Percentiles rank a stretch among this genome's conserved stretches.
These are phyloP conservation scores for Neomorphus geoffroyi DNA, from an alignment of 2,797 vertebrate genomes.

Conservation along the genomic window DNA sequence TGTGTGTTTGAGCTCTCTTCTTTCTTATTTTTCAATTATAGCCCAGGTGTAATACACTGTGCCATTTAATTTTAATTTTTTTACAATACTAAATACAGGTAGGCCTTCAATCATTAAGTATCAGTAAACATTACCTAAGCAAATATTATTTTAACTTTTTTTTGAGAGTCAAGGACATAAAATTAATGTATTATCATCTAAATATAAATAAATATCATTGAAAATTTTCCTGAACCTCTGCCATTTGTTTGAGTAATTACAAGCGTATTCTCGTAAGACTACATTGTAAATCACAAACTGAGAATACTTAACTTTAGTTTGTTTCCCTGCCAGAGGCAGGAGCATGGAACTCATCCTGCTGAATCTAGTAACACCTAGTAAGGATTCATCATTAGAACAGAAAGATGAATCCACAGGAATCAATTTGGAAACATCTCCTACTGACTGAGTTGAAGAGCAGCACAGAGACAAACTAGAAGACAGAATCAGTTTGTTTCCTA, in stretches of 20 bases:
- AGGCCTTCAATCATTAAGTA: not conserved
- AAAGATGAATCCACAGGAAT: not conserved
- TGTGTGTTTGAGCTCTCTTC: fast-evolving
- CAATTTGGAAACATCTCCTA: not conserved
- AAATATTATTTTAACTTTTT: not conserved
- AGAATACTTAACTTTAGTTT: not conserved
- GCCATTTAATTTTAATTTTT: not conserved
- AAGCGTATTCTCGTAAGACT: not conserved
- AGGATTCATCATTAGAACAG: not conserved
- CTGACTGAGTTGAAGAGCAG: not conserved
- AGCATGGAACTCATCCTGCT: not conserved
- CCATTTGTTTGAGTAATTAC: not conserved
- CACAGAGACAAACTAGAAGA: not conserved
- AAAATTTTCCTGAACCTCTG: not conserved
- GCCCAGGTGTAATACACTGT: not conserved
- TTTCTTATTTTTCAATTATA: not conserved
- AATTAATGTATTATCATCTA: not conserved
- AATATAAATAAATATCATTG: not conserved
- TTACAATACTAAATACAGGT: not conserved
- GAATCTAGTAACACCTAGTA: not conserved
- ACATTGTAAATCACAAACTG: not conserved
- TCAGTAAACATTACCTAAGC: not conserved
- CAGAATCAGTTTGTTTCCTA: not conserved
- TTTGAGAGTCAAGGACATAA: not conserved
- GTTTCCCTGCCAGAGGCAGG: not conserved